phyloP scores from a whole-genome alignment of 2,888 invertebrate species.

The Drosophila seclusa region DNA sequence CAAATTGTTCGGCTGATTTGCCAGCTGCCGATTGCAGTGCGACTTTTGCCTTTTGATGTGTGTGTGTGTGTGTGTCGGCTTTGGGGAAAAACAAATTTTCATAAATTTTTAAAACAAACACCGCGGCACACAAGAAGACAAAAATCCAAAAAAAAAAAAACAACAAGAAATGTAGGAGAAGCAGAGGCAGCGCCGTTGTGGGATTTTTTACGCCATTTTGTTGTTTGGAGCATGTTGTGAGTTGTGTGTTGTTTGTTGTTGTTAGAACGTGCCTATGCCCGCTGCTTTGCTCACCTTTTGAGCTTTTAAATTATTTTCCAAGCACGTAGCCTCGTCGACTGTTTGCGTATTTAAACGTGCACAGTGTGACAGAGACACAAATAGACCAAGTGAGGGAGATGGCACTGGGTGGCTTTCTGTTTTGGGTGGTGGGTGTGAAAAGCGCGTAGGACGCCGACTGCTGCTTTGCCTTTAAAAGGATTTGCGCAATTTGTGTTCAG shows the following conservation, averaged over 20 bases:
- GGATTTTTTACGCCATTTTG: constrained; percentile 74
- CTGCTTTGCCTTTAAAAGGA: constrained; percentile 78
- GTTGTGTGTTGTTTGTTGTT: constrained; percentile 42
- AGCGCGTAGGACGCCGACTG: constrained; percentile 54
- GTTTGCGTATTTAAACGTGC: constrained; percentile 79
- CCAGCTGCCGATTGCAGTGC: constrained; percentile 41
- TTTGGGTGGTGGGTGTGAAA: constrained; percentile 23
- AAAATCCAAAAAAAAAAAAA: constrained; percentile 25
- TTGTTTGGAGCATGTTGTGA: constrained; percentile 36
- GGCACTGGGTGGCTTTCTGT: not conserved
- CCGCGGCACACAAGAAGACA: constrained; percentile 20
- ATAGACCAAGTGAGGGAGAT: not conserved
- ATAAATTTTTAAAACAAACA: constrained; percentile 81
- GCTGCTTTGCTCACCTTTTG: constrained; percentile 81
- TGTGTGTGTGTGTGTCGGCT: constrained; percentile 23
- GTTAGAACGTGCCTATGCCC: constrained; percentile 77
- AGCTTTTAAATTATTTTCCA: constrained; percentile 83
- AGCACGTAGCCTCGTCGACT: constrained; percentile 79
- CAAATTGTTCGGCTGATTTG: constrained; percentile 76
- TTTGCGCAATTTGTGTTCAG: constrained; percentile 79
- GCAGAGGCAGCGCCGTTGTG: constrained; percentile 19
- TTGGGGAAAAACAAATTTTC: constrained; percentile 77
- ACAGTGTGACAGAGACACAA: constrained; percentile 8
- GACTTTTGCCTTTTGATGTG: constrained; percentile 49
- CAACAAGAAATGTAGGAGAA: not conserved